Conservation (phyloP, 1,140 invertebrate species). For the Caenorhabditis inopinata region DNA sequence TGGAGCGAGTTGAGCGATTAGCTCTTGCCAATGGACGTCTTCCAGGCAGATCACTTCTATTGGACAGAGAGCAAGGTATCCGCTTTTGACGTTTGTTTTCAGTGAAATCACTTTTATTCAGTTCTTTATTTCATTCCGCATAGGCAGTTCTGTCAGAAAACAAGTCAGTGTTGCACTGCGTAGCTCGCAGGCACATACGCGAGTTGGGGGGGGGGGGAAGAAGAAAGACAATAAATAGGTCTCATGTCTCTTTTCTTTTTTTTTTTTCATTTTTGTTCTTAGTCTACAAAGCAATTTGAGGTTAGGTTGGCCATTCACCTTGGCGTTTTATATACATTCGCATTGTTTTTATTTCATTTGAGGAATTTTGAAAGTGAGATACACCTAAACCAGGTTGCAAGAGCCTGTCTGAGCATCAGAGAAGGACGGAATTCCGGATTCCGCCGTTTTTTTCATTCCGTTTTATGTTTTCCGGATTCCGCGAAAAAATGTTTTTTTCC, state of each 20-base stretch:
- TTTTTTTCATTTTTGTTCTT: neutral
- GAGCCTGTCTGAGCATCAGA: no score
- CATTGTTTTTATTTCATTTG: no score
- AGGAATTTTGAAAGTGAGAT: no score
- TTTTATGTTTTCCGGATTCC: no score
- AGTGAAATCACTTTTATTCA: neutral
- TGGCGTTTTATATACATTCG: no score
- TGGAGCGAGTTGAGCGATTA: constrained; percentile 13
- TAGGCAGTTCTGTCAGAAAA: neutral
- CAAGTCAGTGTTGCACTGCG: neutral
- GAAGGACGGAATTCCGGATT: no score
- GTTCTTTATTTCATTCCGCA: neutral
- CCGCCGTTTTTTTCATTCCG: no score
- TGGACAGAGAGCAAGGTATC: constrained; percentile 36
- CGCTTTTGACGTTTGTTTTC: neutral
- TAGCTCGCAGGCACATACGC: neutral
- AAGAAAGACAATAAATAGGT: constrained; percentile 27
- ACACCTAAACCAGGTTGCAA: no score
- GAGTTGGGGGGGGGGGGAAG: no score
- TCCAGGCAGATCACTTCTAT: constrained; percentile 15
- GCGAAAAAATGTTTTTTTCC: no score
- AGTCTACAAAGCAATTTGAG: neutral
- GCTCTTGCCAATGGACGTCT: constrained; percentile 33
- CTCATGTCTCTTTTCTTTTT: neutral
- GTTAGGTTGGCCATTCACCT: neutral